Conservation (phyloP, 2,888 invertebrate genomes). For the Coecobrya sp. region DNA sequence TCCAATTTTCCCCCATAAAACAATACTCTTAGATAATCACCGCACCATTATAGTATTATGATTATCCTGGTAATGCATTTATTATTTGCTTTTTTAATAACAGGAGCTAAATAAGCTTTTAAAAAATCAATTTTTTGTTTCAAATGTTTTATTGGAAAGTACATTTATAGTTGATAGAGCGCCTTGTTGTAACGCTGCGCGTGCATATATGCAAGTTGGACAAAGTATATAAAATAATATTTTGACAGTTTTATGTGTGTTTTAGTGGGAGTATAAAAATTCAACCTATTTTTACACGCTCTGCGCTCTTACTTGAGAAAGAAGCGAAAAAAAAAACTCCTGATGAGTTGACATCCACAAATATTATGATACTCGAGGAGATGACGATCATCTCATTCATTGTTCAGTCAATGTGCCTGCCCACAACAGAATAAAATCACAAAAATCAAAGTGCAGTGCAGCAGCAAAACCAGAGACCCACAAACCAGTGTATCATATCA, state of each 20-base stretch:
- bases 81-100: not conserved
- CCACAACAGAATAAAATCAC: not conserved
- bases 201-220: constrained; percentile 11
- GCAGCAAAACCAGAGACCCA: not conserved
- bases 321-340: not conserved
- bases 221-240: constrained; percentile 37
- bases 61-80: not conserved
- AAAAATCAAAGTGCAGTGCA: not conserved
- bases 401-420: constrained; percentile 44
- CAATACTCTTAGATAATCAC: not conserved
- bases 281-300: constrained; percentile 44
- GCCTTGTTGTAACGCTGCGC: not conserved
- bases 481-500: not conserved
- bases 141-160: constrained; percentile 43
- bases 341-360: constrained; percentile 50
- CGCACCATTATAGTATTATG: not conserved
- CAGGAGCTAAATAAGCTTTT: not conserved
- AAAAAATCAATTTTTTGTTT: constrained; percentile 34
- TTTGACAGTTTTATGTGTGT: constrained; percentile 69
- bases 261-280: constrained; percentile 66
- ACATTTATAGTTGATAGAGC: not conserved
- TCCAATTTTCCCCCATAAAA: constrained; percentile 29
- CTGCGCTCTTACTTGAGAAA: constrained; percentile 54
- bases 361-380: constrained; percentile 10
- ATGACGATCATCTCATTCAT: constrained; percentile 69